Conservation (phyloP, 2,113 vertebrate genomes). For the Corythornis madagascariensis region DNA sequence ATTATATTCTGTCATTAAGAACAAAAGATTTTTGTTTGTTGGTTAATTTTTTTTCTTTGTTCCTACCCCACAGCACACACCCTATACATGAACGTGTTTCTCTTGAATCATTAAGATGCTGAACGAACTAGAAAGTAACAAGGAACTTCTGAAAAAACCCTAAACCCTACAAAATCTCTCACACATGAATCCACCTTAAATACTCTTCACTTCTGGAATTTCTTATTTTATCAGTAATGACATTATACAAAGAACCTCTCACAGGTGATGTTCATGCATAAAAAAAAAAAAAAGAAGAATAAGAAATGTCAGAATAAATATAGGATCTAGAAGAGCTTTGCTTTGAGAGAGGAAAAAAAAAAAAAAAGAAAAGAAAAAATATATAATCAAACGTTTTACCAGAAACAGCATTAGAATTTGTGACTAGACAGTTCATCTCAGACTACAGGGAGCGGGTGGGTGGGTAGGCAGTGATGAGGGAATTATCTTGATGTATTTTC, state of each 20-base stretch:
- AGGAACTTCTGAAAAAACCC: constrained; percentile 16
- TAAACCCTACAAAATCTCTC: not conserved
- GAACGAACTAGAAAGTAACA: constrained; percentile 13
- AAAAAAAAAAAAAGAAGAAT: constrained; percentile 3
- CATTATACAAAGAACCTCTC: constrained; percentile 10
- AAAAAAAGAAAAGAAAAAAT: not conserved
- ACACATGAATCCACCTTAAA: not conserved
- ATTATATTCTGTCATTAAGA: constrained; percentile 77
- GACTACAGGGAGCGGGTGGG: constrained; percentile 29
- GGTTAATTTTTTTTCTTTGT: constrained; percentile 52
- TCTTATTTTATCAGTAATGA: not conserved
- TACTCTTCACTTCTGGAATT: constrained; percentile 1
- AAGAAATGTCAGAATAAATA: constrained; percentile 51
- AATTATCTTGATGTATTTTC: constrained; percentile 45
- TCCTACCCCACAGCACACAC: not conserved
- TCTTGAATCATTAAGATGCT: constrained; percentile 15
- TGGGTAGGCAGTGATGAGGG: constrained; percentile 33
- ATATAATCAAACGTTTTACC: constrained; percentile 28
- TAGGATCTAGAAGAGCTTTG: constrained; percentile 30
- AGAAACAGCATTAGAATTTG: constrained; percentile 39
- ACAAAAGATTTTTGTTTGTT: constrained; percentile 71
- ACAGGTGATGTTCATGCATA: not conserved
- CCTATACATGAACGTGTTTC: not conserved
- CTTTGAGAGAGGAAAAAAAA: not conserved
- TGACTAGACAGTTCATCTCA: constrained; percentile 52